Base-by-base conservation (phyloP, 2,888 invertebrate species). In the Mactromeris polynyma region DNA sequence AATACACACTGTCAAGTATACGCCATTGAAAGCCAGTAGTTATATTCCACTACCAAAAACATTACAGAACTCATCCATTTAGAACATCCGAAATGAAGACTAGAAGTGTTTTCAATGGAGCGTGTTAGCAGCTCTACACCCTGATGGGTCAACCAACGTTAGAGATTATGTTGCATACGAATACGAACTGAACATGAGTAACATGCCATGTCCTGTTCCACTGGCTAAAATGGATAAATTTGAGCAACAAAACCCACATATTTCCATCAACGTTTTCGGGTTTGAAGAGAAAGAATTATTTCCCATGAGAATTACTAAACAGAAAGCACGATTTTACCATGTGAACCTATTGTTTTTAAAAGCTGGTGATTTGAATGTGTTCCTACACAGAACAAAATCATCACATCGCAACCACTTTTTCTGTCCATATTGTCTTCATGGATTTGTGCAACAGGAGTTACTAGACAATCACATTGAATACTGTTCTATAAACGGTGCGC, bases 341-440 rank as follows among this genome's bases (percentile, higher is more conserved):
- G 69, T 86, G 14, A 51, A 86, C 73, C 54, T 86, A 26, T 54
- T 86, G 26, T 38, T 77, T 2, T n/a, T 86, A 31, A 33, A 86
- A 54, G 4, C 17, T 46, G 58, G 36, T 6, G 51, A 84, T 36
- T 33, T 89, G 40, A 83, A 89, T 26, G 19, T 6, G 19, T 89
- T 89, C 84, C n/a, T 86, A n/a, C 17, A 40, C 0, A 64, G 73
- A 42, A 36, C 84, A 26, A 88, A 89, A 54, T 26, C 26, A 38
- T 40, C 64, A 42, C 6, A 69, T 0, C 14, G 21, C 31, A 14
- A 46, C 36, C 51, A 73, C n/a, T 85, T 79, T 46, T 91, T 86
- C 51, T 91, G 91, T 69, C 81, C 84, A 17, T 85, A 86, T 83
- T 91, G 90, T 79, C 38, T 91, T n/a, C 84, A 91, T 31, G 83